phyloP scores from a whole-genome alignment of 2,113 vertebrate species.

The Zosterops japonicus region DNA sequence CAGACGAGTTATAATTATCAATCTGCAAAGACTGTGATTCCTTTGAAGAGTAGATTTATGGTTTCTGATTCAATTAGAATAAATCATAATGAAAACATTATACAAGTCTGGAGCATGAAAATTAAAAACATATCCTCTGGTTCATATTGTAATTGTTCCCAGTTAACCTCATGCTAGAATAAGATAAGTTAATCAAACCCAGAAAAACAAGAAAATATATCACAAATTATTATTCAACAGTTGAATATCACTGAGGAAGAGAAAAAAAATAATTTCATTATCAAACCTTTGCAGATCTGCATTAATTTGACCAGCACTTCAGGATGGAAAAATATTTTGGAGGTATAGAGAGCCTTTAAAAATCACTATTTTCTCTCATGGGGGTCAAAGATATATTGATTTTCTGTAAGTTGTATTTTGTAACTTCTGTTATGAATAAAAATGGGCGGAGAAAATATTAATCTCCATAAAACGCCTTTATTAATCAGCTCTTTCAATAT shows the following conservation, averaged over 20 bases:
- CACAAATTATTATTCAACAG: neutral
- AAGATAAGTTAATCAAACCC: neutral
- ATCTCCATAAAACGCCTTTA: too few relatives aligned
- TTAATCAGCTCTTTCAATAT: too few relatives aligned
- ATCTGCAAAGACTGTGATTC: neutral
- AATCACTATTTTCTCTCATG: neutral
- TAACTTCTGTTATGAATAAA: neutral
- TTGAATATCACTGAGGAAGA: neutral
- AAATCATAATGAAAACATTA: neutral
- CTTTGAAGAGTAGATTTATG: neutral
- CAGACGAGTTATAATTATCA: neutral
- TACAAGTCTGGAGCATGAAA: neutral
- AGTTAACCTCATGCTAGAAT: neutral
- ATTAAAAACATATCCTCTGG: neutral
- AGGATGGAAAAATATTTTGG: neutral
- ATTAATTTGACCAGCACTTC: neutral
- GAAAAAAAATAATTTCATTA: neutral
- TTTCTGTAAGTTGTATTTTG: neutral
- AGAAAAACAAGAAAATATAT: neutral
- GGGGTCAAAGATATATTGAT: neutral
- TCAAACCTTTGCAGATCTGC: neutral
- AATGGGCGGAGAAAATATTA: too few relatives aligned
- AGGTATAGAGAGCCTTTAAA: neutral
- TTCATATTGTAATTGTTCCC: neutral
- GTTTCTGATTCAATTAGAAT: slow-evolving; percentile 18